A percentile compares a stretch with the other conserved stretches of the same genome.
Conservation (phyloP, 2,113 vertebrate species). For the Bubo blakistoni region DNA sequence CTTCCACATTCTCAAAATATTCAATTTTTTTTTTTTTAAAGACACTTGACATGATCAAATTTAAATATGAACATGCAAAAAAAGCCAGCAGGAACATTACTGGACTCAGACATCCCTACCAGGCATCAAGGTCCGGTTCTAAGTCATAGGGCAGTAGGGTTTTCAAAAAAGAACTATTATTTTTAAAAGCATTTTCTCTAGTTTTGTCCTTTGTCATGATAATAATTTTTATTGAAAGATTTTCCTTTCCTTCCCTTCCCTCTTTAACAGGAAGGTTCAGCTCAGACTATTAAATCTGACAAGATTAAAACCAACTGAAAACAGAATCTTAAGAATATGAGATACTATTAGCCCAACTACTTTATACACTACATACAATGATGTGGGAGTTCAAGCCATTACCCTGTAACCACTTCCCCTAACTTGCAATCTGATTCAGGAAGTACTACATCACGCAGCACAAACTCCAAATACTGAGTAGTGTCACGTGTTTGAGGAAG, state of each 20-base stretch:
- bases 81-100: neutral
- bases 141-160: neutral
- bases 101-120: neutral
- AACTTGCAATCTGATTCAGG: neutral
- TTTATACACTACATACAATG: neutral
- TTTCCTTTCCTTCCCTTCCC: neutral
- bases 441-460: neutral
- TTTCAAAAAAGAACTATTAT: neutral
- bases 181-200: neutral
- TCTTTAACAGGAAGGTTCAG: neutral
- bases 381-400: neutral
- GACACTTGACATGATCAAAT: neutral
- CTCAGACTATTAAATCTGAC: neutral
- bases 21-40: neutral
- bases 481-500: neutral
- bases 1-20: neutral
- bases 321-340: neutral
- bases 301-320: neutral
- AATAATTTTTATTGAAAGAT: neutral
- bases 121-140: neutral
- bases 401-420: neutral
- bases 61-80: neutral
- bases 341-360: neutral
- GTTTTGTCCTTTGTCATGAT: neutral
- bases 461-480: neutral